Evolutionary conservation across 2,888 invertebrate genomes (phyloP), one percentile per base, ranked within the genome.

Genomic region (Odontocerum albicorne): DNA sequence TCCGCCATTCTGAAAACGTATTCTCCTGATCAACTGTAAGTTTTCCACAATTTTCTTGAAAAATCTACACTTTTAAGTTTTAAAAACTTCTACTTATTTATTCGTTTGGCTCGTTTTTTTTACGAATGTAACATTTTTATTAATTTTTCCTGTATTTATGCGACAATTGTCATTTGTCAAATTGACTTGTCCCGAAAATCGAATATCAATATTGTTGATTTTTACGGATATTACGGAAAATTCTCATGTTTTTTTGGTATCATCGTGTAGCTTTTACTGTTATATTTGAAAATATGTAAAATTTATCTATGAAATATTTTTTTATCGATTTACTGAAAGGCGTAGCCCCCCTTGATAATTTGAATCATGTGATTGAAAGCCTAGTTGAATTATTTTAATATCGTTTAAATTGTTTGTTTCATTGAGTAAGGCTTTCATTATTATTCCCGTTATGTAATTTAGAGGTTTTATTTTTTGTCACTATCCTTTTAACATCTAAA

Each of bases 1-100:
- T 75, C 77, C 77, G 77, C 77, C 77, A 77, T 77, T 45, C 49
- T 45, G 45, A 21, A 38, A 45, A 46, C 32, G 17, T 45, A 1
- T 10, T n/a, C 8, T 10, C 31, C 10, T 50, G 16, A 27, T 21
- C 42, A 42, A 20, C 33, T 44, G 51, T 52, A n/a, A 52, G 27
- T 45, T 38, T 27, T 33, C 17, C 42, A 17, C 4, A 36, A 16
- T 22, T 38, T 15, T 38, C 17, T 33, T 33, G 4, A 17, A 15
- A 4, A 38, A 38, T n/a, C 4, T 13, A 3, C 4, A 38, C 17
- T 13, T 38, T 38, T n/a, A 13, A 16, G 12, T 19, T 6, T 40
- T 40, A 16, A 20, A n/a, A 7, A 35, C 4, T 7, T 35, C 4
- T 4, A n/a, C 4, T 35, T 4, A n/a, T 7, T n/a, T 35, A 27